phyloP scores from a whole-genome alignment of 2,888 invertebrate genomes.

The Lordiphosa fenestrarum region DNA sequence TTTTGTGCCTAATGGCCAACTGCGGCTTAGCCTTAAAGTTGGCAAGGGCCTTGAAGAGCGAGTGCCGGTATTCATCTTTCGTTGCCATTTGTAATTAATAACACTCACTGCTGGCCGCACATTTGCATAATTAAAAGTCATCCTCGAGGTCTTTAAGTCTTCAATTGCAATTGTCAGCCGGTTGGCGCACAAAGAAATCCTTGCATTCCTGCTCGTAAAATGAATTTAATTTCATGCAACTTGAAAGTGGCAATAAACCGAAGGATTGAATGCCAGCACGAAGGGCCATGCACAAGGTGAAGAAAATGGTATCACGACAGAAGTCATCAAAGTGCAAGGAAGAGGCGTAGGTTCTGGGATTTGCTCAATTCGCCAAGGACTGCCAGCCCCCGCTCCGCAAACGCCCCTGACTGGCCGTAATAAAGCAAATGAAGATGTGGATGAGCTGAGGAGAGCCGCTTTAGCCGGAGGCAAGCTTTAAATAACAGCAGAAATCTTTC shows the following conservation, averaged over 20 bases:
- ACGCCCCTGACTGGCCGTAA: conserved; percentile 1
- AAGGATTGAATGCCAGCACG: conserved; percentile 52
- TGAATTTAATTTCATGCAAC: conserved; percentile 69
- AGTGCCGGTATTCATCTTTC: conserved; percentile 22
- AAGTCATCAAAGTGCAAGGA: conserved; percentile 34
- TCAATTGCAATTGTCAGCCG: conserved; percentile 28
- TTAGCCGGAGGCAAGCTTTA: conserved; percentile 15
- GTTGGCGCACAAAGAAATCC: conserved; percentile 3
- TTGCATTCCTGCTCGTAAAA: conserved; percentile 61
- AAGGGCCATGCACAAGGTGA: conserved; percentile 22
- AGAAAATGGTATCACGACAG: conserved; percentile 2
- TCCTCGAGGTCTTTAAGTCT: conserved; percentile 48
- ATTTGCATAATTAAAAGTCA: conserved; percentile 72
- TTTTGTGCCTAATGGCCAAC: conserved; percentile 53
- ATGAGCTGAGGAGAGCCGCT: conserved; percentile 4
- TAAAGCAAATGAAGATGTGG: conserved; percentile 14
- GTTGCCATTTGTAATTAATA: conserved; percentile 56
- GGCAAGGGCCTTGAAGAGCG: conserved; percentile 19
- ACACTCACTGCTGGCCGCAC: conserved; percentile 57
- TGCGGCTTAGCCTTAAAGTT: conserved; percentile 37
- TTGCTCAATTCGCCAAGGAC: background rate
- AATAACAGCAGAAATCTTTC: conserved; percentile 66
- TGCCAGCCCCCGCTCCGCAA: background rate
- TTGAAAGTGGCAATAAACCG: conserved; percentile 70
- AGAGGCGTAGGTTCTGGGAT: conserved; percentile 9